These are phyloP conservation scores for Tribolium castaneum DNA, from an alignment of 1,140 invertebrate genomes.

Conservation along the genomic window DNA sequence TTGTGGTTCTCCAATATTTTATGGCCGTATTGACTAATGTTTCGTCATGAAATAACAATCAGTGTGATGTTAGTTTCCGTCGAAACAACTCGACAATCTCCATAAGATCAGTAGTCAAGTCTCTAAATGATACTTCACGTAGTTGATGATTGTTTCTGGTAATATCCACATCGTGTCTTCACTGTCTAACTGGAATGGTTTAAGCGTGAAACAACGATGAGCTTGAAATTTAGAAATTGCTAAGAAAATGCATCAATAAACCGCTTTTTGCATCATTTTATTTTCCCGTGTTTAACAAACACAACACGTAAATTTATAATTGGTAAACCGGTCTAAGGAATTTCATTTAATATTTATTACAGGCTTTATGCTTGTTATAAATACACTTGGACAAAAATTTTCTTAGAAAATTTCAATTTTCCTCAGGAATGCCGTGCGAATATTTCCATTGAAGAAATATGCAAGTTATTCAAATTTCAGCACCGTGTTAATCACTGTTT, in stretches of 20 bases:
- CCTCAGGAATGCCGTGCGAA: background rate
- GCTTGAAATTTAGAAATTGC: too few relatives aligned
- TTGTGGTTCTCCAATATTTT: background rate
- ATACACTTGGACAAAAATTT: background rate
- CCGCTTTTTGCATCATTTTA: background rate
- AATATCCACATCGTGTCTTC: background rate
- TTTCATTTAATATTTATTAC: background rate
- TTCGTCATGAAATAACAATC: background rate
- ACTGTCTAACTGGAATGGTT: background rate
- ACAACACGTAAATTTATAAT: background rate
- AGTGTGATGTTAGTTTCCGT: background rate
- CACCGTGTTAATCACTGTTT: background rate
- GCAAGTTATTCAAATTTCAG: background rate
- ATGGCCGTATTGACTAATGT: background rate
- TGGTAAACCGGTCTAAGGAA: background rate
- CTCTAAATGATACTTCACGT: background rate
- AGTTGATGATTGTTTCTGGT: background rate
- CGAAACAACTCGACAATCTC: background rate
- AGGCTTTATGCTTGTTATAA: background rate
- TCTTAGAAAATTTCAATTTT: background rate
- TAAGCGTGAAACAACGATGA: background rate
- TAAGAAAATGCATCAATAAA: too few relatives aligned
- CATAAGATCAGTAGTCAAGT: background rate
- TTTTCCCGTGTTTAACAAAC: background rate
- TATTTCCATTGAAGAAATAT: background rate